Evolutionary conservation across 2,888 invertebrate species (phyloP).

Genomic region (Synergus itoensis): DNA sequence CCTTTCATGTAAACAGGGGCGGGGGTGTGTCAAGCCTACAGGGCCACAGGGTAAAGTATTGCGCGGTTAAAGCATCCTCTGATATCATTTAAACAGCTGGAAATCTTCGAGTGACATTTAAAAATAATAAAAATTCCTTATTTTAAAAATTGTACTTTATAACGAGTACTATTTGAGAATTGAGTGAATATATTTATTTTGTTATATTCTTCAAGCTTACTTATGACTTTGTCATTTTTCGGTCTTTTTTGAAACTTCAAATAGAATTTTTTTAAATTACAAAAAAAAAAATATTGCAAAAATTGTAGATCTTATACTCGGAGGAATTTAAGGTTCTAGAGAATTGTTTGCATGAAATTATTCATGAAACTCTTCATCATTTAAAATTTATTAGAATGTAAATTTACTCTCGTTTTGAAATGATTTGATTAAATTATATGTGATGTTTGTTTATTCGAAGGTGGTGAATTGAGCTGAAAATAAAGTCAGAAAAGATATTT

Average conservation of each 20-base stretch:
- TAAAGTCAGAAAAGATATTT: conserved; percentile 53
- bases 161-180: too few species aligned
- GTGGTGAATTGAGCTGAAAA: conserved; percentile 42
- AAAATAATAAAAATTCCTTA: neutral
- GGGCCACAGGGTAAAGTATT: neutral
- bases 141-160: neutral
- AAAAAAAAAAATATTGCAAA: too few species aligned
- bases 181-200: too few species aligned
- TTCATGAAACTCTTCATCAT: neutral
- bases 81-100: neutral
- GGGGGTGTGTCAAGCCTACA: conserved; percentile 41
- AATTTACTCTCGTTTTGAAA: neutral
- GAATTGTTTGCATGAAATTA: neutral
- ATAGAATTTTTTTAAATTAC: too few species aligned
- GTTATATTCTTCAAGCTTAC: too few species aligned
- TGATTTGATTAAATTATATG: neutral
- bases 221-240: too few species aligned
- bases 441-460: conserved; percentile 27
- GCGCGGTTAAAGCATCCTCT: neutral
- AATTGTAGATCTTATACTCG: too few species aligned
- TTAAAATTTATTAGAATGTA: neutral
- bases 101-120: neutral
- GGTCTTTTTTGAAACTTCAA: too few species aligned
- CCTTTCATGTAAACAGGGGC: conserved; percentile 50
- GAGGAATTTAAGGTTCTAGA: too few species aligned